phyloP scores from a whole-genome alignment of 2,797 vertebrate genomes.

The Gila robusta region DNA sequence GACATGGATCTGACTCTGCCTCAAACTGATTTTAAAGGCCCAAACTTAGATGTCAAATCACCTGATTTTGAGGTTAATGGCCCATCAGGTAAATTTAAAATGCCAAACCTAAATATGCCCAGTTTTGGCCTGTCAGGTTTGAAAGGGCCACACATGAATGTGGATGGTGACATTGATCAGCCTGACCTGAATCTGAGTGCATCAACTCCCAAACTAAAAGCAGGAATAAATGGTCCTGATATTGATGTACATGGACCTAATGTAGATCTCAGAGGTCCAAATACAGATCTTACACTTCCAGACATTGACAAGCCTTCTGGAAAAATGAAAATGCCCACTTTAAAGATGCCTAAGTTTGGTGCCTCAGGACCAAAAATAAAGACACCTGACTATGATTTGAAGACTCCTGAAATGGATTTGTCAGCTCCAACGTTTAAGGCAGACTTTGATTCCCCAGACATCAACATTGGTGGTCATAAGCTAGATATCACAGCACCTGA shows the following conservation, averaged over 20 bases:
- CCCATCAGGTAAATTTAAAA: conserved; percentile 63
- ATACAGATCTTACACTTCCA: conserved; percentile 33
- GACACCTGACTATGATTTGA: conserved; percentile 47
- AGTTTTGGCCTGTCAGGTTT: conserved; percentile 55
- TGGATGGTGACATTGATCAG: conserved; percentile 59
- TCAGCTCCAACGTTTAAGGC: conserved; percentile 67
- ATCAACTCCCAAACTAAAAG: conserved; percentile 46
- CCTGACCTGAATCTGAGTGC: conserved; percentile 60
- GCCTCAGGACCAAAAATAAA: conserved; percentile 56
- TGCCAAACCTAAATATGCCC: conserved; percentile 66
- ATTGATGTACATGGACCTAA: conserved; percentile 29
- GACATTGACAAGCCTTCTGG: conserved; percentile 31
- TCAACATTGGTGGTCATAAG: conserved; percentile 48
- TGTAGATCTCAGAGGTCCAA: conserved; percentile 27
- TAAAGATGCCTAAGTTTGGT: conserved; percentile 31
- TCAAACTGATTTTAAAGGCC: conserved; percentile 59
- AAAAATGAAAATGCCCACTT: conserved; percentile 36
- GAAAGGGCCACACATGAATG: conserved; percentile 63
- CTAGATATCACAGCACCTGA: conserved; percentile 45
- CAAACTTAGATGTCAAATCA: conserved; percentile 63
- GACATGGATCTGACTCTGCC: conserved; percentile 43
- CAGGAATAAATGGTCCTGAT: conserved; percentile 53
- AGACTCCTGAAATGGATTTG: conserved; percentile 41
- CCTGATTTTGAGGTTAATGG: conserved; percentile 63
- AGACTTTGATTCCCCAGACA: conserved; percentile 56